Base-by-base conservation (phyloP, 2,888 invertebrate species). In the Andricus curvator region DNA sequence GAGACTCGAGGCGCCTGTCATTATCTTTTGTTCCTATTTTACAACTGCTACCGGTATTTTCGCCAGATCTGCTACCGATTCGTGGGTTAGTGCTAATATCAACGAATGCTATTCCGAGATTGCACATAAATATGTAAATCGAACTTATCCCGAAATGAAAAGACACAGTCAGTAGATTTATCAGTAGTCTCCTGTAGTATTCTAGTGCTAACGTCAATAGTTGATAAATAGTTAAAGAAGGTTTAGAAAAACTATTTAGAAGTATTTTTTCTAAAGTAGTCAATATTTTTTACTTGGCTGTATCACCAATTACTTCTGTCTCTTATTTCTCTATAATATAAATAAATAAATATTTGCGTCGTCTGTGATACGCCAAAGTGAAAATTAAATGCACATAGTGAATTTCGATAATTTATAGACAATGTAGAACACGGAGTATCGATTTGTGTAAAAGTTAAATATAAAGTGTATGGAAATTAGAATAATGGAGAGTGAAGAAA, bases 1-100 rank as follows among this genome's bases (percentile, higher is more conserved):
- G 29, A 51, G 56, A 74, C 33, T 74, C 37, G 56, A 74, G 56
- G 74, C 74, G 56, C 74, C 74, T 74, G 74, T 74, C 74, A 74
- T 74, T 74, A 56, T 56, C 56, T 37, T 74, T 74, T 74, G 33
- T 74, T 56, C n/a, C 51, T 74, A 37, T 56, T 56, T 56, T 74
- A 74, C 56, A 33, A 51, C 37, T 56, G 33, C 56, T 56, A 74
- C 37, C 74, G 37, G 56, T 56, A 56, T 56, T 74, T n/a, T 56
- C 56, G n/a, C 56, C 33, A 74, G 15, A 33, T 74, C 6, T 74
- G 48, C 29, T 74, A 37, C 33, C 74, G 56, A 56, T 74, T 56
- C 56, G 29, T 74, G 56, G 15, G 56, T 74, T 74, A 74, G 33
- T 74, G 37, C 51, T 74, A 51, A n/a, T 29, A 74, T 56, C 13